phyloP scores from a whole-genome alignment of 2,888 invertebrate genomes.

The Petrophora chlorosata region DNA sequence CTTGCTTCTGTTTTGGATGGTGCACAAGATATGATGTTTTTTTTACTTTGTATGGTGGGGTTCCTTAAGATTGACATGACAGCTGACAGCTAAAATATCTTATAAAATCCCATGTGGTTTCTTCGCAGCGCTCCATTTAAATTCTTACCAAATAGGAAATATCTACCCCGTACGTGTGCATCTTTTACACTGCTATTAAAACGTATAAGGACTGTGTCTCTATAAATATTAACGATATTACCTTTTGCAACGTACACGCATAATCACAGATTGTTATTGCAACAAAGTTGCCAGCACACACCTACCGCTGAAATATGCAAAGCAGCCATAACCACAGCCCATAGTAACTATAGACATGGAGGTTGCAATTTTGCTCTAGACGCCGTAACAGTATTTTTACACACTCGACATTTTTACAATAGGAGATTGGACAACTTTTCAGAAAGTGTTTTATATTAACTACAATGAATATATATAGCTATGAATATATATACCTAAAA shows the following conservation, averaged over 20 bases:
- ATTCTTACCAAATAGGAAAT: too few species aligned
- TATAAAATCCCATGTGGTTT: too few species aligned
- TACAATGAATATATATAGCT: too few species aligned
- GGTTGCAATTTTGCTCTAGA: neutral
- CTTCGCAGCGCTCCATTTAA: too few species aligned
- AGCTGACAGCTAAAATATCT: too few species aligned
- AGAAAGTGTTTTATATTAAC: too few species aligned
- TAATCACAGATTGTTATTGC: conserved; percentile 11
- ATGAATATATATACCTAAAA: too few species aligned
- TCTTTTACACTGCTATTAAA: too few species aligned
- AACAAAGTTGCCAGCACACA: conserved; percentile 12
- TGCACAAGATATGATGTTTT: conserved; percentile 34
- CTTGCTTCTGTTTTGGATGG: conserved; percentile 49
- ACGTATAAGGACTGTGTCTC: neutral
- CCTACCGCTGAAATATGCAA: conserved; percentile 7
- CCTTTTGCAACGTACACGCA: neutral
- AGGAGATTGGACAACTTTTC: too few species aligned
- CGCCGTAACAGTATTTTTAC: too few species aligned
- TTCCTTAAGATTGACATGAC: conserved; percentile 10
- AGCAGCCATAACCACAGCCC: neutral
- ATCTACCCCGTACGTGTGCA: too few species aligned
- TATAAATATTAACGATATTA: conserved; percentile 10
- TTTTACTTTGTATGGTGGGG: conserved; percentile 5
- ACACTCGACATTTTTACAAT: too few species aligned
- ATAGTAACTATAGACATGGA: neutral